phyloP scores from a whole-genome alignment of 53 echinoderm and acorn worm species.

The Zoroaster sp. region DNA sequence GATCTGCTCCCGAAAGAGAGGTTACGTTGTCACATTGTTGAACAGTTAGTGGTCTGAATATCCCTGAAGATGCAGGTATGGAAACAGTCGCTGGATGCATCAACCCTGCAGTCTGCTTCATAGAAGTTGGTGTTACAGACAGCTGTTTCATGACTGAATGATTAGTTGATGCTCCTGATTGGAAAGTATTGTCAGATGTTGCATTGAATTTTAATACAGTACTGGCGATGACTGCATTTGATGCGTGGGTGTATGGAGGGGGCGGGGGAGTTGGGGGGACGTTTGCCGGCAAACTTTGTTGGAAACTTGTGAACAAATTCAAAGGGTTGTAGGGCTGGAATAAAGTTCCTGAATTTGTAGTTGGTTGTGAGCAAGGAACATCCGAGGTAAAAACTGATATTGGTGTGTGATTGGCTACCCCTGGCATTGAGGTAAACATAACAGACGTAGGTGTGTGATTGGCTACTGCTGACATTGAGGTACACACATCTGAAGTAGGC shows the following conservation, averaged over 20 bases:
- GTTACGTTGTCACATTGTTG: not conserved
- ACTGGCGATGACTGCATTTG: slow-evolving; percentile 22
- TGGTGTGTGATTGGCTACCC: not conserved
- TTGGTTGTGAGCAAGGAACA: not conserved
- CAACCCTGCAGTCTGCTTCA: not conserved
- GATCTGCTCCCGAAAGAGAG: not conserved
- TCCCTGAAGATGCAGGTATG: slow-evolving; percentile 8
- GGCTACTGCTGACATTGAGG: not conserved
- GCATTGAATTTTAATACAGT: slow-evolving; percentile 35
- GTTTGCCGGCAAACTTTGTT: slow-evolving; percentile 53
- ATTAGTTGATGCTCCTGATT: not conserved
- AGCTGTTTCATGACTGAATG: slow-evolving; percentile 25
- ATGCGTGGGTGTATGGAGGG: slow-evolving; percentile 30
- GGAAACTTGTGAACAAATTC: slow-evolving; percentile 26
- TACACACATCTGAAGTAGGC: not conserved
- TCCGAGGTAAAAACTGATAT: not conserved
- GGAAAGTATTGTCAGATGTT: not conserved
- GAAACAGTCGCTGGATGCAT: slow-evolving; percentile 30
- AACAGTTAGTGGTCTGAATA: not conserved
- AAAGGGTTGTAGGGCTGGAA: slow-evolving; percentile 6
- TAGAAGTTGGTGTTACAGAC: not conserved
- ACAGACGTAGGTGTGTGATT: not conserved
- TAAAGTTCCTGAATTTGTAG: slow-evolving; percentile 8
- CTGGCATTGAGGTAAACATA: not conserved
- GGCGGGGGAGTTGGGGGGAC: slow-evolving; percentile 20